These are phyloP conservation scores for Cricetomys ansorgei DNA, from an alignment of 2,113 vertebrate genomes.

Conservation along the genomic window DNA sequence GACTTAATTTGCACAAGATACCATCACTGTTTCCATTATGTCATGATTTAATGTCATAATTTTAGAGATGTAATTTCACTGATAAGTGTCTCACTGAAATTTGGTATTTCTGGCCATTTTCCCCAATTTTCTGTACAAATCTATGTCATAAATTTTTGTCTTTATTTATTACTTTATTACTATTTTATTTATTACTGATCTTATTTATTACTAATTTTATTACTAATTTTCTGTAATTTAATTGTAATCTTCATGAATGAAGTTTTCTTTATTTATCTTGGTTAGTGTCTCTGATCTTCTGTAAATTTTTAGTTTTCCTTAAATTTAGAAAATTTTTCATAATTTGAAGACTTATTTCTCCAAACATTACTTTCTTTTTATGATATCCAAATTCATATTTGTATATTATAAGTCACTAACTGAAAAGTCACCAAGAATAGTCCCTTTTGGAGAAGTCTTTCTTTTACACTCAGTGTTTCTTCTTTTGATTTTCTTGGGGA, in stretches of 20 bases:
- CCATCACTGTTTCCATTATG: neutral
- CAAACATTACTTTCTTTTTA: neutral
- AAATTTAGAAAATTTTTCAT: neutral
- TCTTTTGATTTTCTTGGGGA: neutral
- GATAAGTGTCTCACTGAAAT: neutral
- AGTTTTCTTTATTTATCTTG: neutral
- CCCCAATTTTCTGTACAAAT: neutral
- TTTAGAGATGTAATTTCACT: neutral
- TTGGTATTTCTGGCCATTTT: neutral
- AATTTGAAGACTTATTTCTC: neutral
- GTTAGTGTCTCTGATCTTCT: neutral
- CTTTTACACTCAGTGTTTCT: neutral
- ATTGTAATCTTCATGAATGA: neutral
- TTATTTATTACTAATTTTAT: no score
- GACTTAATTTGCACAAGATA: neutral
- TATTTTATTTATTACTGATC: no score
- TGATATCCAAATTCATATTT: neutral
- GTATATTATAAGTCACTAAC: neutral
- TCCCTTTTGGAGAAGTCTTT: neutral
- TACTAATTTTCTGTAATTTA: neutral
- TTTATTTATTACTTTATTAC: no score
- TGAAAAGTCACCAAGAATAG: neutral
- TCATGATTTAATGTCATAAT: neutral
- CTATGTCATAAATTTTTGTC: neutral
- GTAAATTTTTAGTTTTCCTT: neutral